Conservation (phyloP, 2,888 invertebrate species). For the Galerucella nymphaeae region DNA sequence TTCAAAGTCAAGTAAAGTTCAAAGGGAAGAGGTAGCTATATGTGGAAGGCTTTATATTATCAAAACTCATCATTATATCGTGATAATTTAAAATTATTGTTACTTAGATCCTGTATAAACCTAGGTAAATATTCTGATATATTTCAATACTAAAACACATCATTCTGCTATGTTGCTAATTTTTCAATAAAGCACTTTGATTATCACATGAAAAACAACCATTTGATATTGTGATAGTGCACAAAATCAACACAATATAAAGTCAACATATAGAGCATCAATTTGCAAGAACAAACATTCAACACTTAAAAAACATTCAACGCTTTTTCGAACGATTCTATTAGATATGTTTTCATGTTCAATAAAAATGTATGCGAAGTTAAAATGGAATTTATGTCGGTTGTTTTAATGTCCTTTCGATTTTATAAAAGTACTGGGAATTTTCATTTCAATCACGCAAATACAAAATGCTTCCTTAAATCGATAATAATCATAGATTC, state of each 20-base stretch:
- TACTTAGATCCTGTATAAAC: background rate
- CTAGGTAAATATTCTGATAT: background rate
- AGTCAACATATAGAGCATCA: background rate
- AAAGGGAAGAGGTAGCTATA: no score
- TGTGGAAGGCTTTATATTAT: no score
- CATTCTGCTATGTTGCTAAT: background rate
- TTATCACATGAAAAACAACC: background rate
- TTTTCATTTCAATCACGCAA: background rate
- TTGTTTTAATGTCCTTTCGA: background rate
- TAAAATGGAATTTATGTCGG: background rate
- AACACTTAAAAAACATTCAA: background rate
- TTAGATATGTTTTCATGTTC: no score
- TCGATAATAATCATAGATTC: no score
- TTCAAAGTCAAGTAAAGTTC: no score
- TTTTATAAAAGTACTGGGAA: background rate
- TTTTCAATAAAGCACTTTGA: background rate
- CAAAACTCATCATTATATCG: no score
- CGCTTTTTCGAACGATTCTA: background rate
- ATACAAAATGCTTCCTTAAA: no score
- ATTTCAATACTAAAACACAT: background rate
- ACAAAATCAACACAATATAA: slow-evolving; percentile 35
- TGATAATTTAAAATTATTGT: no score
- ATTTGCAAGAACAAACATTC: slow-evolving; percentile 12
- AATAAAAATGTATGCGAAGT: no score
- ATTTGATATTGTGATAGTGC: slow-evolving; percentile 27